phyloP scores from a whole-genome alignment of 35 echinoderm and acorn worm species.

The Ophioderma brevispina region DNA sequence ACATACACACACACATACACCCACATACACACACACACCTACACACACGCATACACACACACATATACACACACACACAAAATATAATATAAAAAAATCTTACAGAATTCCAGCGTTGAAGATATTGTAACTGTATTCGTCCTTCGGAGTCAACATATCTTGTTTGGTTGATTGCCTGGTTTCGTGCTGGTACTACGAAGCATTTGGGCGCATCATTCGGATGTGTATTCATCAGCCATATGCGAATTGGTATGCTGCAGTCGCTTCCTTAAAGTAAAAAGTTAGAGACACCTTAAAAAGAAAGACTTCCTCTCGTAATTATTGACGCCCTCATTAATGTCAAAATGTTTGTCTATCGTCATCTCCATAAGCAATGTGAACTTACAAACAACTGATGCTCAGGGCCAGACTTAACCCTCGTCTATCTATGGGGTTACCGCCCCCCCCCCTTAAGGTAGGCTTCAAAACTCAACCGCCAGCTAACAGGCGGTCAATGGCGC shows the following conservation, averaged over 20 bases:
- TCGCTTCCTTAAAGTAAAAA: conserved; percentile 38
- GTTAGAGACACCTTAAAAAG: no score
- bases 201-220: conserved; percentile 86
- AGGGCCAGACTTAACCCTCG: no score
- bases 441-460: no score
- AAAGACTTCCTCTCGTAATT: not conserved
- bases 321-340: not conserved
- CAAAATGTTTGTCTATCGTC: no score
- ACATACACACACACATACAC: not conserved
- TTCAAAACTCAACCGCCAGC: no score
- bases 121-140: conserved; percentile 84
- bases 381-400: no score
- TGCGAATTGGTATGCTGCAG: conserved; percentile 90
- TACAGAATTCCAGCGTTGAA: conserved; percentile 97
- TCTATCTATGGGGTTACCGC: no score
- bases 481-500: no score
- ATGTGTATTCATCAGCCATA: conserved; percentile 89
- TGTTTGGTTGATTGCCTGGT: conserved; percentile 86
- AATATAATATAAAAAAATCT: conserved; percentile 22
- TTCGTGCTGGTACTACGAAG: conserved; percentile 77
- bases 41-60: no score
- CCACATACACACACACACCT: no score
- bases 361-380: no score
- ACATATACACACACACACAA: no score
- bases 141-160: conserved; percentile 85